Evolutionary conservation across 2,113 vertebrate genomes (phyloP).

Genomic region (Jaculus jaculus): DNA sequence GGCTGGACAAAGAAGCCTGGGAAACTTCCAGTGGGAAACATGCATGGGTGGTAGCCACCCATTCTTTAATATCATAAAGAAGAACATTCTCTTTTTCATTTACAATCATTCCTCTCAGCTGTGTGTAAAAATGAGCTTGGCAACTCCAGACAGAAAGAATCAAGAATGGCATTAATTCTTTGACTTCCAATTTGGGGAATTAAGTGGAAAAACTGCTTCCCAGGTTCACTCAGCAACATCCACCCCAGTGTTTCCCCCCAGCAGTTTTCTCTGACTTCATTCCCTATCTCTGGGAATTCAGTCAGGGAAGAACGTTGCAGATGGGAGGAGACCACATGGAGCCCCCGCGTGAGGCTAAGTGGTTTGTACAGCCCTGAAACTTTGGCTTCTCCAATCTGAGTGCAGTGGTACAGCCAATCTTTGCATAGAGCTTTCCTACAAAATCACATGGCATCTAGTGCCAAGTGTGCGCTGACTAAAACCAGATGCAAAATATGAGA

Average conservation of each 20-base stretch:
- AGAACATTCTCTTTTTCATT: not conserved
- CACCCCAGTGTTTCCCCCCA: not conserved
- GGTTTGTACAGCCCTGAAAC: not conserved
- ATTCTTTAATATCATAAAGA: not conserved
- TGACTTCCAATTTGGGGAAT: not conserved
- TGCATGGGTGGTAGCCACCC: not conserved
- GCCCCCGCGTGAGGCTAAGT: not conserved
- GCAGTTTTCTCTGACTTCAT: not conserved
- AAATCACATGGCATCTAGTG: constrained; percentile 32
- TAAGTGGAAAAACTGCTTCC: constrained; percentile 25
- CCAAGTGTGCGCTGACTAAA: constrained; percentile 57
- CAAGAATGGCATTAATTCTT: not conserved
- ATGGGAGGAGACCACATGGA: not conserved
- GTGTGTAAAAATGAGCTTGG: not conserved
- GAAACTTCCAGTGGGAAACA: not conserved
- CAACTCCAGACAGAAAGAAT: not conserved
- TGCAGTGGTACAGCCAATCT: not conserved
- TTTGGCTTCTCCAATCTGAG: constrained; percentile 13
- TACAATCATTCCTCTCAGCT: not conserved
- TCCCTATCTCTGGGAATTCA: not conserved
- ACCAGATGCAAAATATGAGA: constrained; percentile 53
- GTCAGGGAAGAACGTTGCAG: not conserved
- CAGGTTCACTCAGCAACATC: not conserved
- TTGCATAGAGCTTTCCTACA: constrained; percentile 57
- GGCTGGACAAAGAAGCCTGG: not conserved